These are phyloP conservation scores for Eubasilissa splendida DNA, from an alignment of 2,888 invertebrate species.

Conservation along the genomic window DNA sequence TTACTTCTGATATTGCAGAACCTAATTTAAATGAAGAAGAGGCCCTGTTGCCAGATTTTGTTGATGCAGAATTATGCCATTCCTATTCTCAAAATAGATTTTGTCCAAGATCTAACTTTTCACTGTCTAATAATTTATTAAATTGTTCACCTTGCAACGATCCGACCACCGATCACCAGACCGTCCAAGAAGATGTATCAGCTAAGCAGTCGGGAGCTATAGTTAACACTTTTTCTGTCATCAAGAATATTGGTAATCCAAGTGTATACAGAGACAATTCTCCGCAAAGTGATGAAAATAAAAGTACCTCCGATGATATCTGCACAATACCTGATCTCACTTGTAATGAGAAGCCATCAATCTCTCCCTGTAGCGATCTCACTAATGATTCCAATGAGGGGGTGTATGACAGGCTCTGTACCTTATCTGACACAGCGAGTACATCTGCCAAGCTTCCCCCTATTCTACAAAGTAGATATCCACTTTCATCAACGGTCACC, in stretches of 20 bases:
- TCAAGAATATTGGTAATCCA: constrained; percentile 69
- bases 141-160: background rate
- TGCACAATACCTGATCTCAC: constrained; percentile 69
- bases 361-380: constrained; percentile 71
- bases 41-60: constrained; percentile 68
- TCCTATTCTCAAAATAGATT: constrained; percentile 49
- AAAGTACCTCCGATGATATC: constrained; percentile 25
- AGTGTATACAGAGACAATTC: constrained; percentile 57
- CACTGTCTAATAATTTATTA: background rate
- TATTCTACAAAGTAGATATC: constrained; percentile 3
- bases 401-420: constrained; percentile 38
- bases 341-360: constrained; percentile 71
- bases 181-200: background rate
- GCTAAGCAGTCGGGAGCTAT: constrained; percentile 59
- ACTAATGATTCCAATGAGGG: constrained; percentile 63
- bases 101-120: constrained; percentile 61
- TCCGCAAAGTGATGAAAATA: constrained; percentile 26
- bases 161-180: background rate
- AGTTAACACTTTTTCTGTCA: constrained; percentile 68
- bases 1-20: constrained; percentile 54
- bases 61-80: constrained; percentile 62
- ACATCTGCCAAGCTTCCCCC: constrained; percentile 26
- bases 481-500: background rate
- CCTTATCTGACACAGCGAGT: constrained; percentile 29
- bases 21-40: constrained; percentile 64